Percentiles rank a stretch among this genome's conserved stretches.
phyloP scores from a whole-genome alignment of 2,797 vertebrate species.

The Simalia tracyae region DNA sequence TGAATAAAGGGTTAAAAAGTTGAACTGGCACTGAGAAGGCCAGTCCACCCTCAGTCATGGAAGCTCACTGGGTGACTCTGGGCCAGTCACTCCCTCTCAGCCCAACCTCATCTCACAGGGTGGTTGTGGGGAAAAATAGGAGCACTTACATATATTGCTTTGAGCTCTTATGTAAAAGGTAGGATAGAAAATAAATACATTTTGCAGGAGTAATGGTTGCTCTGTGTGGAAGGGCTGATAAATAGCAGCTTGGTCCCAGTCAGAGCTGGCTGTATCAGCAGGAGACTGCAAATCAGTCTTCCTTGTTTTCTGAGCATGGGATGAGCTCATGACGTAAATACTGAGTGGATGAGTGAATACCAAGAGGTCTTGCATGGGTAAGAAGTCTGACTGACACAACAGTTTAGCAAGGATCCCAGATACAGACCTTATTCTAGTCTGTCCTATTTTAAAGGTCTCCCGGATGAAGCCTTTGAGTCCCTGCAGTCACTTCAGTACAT shows the following conservation, averaged over 20 bases:
- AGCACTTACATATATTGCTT: background rate
- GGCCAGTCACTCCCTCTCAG: background rate
- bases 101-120: background rate
- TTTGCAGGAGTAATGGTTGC: background rate
- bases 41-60: background rate
- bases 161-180: background rate
- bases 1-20: background rate
- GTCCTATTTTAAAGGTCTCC: constrained; percentile 59
- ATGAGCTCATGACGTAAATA: background rate
- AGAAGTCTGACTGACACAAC: background rate
- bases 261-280: background rate
- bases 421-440: background rate
- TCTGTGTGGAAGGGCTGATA: background rate
- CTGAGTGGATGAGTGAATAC: background rate
- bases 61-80: background rate
- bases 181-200: background rate
- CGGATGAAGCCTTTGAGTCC: constrained; percentile 67
- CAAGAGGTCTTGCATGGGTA: background rate
- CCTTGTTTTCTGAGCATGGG: background rate
- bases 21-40: background rate
- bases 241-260: no score
- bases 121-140: background rate
- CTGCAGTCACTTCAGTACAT: constrained; percentile 64
- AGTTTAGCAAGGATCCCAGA: background rate
- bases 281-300: background rate